Conservation (phyloP, 2,888 invertebrate genomes). For the Catocala nupta region DNA sequence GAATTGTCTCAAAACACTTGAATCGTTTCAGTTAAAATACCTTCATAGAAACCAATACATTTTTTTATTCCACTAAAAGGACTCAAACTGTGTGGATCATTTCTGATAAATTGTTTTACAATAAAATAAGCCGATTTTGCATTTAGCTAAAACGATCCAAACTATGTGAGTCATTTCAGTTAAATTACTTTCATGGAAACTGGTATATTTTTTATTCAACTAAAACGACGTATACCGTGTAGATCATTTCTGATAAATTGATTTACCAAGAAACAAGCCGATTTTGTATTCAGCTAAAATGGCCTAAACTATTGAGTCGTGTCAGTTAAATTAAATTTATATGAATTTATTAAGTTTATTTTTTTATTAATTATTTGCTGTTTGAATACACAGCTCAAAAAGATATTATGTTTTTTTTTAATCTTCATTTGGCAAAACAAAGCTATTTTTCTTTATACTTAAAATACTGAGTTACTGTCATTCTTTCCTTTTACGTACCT, state of each 20-base stretch:
- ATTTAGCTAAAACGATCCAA: constrained; percentile 1
- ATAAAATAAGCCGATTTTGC: no score
- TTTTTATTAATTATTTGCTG: constrained; percentile 1
- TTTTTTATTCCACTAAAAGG: not conserved
- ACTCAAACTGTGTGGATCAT: no score
- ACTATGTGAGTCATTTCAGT: constrained; percentile 10
- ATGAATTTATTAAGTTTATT: constrained; percentile 7
- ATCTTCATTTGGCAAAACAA: no score
- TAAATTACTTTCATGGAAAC: constrained; percentile 10
- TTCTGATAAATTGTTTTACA: no score
- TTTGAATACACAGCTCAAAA: no score
- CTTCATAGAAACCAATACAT: not conserved
- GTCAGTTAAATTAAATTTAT: constrained; percentile 7
- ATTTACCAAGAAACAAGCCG: constrained; percentile 9
- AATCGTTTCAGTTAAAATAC: constrained; percentile 1
- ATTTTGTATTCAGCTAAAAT: constrained; percentile 14
- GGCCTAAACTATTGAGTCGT: constrained; percentile 5
- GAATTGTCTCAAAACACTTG: constrained; percentile 4
- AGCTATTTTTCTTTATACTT: no score
- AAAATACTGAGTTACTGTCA: no score
- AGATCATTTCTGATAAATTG: constrained; percentile 13
- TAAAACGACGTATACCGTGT: constrained; percentile 9
- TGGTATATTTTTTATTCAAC: constrained; percentile 5
- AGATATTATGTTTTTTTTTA: no score
- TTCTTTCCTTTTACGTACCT: no score